Base-by-base conservation (phyloP, 2,888 invertebrate species). In the Hemicrepidius hirtus region DNA sequence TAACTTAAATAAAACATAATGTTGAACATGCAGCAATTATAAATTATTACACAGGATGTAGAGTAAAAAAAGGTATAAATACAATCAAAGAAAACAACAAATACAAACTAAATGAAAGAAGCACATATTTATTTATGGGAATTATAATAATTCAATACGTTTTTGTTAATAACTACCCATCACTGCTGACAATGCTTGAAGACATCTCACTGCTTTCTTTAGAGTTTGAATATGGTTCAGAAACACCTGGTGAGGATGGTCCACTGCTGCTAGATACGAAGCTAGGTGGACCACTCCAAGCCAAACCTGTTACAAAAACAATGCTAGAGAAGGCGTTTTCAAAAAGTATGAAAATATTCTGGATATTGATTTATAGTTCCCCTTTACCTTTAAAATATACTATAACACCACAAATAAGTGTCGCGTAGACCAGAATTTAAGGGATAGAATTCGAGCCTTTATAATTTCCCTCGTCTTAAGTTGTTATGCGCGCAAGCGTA, bases 211-310 rank as follows among this genome's bases (percentile, higher is more conserved):
- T 90, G 80, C 90, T 90, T 78, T 89, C 90, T 75, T 90, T 89
- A 1, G 88, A 83, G 83, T 88, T 85, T 80, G 89, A 85, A 83
- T 91, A 88, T 7, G 88, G 88, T 82, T 91, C 90, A 12, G 90
- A 89, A 83, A 90, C 87, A 16, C 91, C 91, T 79, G 92, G 92
- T 32, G 96, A 96, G 0, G 96, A 96, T 0, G 95, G 95, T 0
- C 96, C 95, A 24, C 91, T 92, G 63, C 91, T 90, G 6, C 93
- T 94, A 0, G 96, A 96, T 65, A 95, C 90, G 62, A 94, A 92
- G 68, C 95, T 96, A 0, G 95, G 95, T 5, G 96, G 95, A 2
- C 94, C 95, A 84, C 95, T 95, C 95, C 95, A 96, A 75, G 94
- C 95, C 84, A 84, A 71, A 81, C 86, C 86, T 86, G 76, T 32